A percentile compares a stretch with the other conserved stretches of the same genome.
These are phyloP conservation scores for Apostichopus californicus DNA, from an alignment of 35 echinoderm and acorn worm species.

Conservation along the genomic window DNA sequence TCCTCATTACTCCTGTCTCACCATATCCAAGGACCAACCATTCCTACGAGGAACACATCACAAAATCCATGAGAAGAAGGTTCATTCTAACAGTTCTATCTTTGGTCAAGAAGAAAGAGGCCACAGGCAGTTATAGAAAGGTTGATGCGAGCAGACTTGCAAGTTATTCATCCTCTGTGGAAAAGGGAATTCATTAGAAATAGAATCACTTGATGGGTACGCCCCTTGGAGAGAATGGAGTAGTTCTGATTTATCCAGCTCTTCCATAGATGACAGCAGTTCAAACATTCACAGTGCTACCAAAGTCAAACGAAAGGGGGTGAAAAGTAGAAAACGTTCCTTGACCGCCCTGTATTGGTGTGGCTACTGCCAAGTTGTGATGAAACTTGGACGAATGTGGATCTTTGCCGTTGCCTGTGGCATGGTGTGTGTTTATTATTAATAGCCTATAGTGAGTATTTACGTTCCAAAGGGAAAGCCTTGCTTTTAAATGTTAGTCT, in stretches of 20 bases:
- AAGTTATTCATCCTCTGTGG: not conserved
- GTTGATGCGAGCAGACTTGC: not conserved
- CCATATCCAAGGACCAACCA: not conserved
- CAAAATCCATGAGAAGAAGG: not conserved
- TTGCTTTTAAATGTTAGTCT: too few relatives aligned
- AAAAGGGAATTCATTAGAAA: not conserved
- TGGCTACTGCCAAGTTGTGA: constrained; percentile 4
- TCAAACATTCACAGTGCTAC: not conserved
- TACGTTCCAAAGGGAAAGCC: not conserved
- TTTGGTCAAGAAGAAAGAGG: not conserved
- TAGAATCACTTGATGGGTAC: not conserved
- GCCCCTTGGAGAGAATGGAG: constrained; percentile 28
- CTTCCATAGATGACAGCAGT: not conserved
- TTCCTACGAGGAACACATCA: constrained; percentile 26
- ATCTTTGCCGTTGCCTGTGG: constrained; percentile 43
- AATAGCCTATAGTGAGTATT: constrained; percentile 40
- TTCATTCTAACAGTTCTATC: not conserved
- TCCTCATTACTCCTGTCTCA: not conserved
- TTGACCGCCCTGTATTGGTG: constrained; percentile 11
- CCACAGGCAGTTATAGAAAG: not conserved
- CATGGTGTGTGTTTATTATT: constrained; percentile 44
- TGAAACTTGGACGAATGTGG: constrained; percentile 38
- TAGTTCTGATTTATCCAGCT: not conserved
- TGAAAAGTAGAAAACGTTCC: not conserved
- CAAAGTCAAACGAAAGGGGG: not conserved